Percentiles rank a stretch among this genome's conserved stretches.
phyloP scores from a whole-genome alignment of 2,888 invertebrate species.

The Drosophila putrida region DNA sequence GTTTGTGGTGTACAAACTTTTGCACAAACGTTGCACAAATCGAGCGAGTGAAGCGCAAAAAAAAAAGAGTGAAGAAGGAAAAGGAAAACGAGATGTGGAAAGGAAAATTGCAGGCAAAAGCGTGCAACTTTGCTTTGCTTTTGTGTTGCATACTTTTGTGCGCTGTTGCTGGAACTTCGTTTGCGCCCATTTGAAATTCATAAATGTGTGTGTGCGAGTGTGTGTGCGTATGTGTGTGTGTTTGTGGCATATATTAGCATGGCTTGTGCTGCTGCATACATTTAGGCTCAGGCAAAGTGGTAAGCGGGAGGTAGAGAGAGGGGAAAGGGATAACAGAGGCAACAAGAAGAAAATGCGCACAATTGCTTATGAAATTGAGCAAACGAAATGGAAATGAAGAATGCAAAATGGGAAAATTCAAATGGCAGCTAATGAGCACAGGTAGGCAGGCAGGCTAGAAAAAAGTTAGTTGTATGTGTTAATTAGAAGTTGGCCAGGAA shows the following conservation, averaged over 20 bases:
- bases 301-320: too few relatives aligned
- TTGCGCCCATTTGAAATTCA: slow-evolving; percentile 76
- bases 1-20: slow-evolving; percentile 56
- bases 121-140: slow-evolving; percentile 62
- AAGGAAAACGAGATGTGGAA: slow-evolving; percentile 23
- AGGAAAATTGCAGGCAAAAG: slow-evolving; percentile 38
- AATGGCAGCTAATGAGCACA: slow-evolving; percentile 69
- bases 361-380: slow-evolving; percentile 80
- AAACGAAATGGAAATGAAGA: slow-evolving; percentile 69
- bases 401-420: slow-evolving; percentile 34
- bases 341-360: slow-evolving; percentile 60
- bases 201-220: slow-evolving; percentile 46
- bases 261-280: slow-evolving; percentile 68
- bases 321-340: neutral
- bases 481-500: slow-evolving; percentile 44
- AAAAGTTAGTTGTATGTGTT: slow-evolving; percentile 34
- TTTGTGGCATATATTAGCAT: slow-evolving; percentile 67
- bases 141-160: slow-evolving; percentile 65
- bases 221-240: slow-evolving; percentile 24
- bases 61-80: slow-evolving; percentile 23
- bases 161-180: slow-evolving; percentile 63
- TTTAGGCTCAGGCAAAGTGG: slow-evolving; percentile 44
- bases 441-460: slow-evolving; percentile 1
- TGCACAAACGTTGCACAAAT: slow-evolving; percentile 57
- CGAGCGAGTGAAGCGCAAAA: slow-evolving; percentile 50